Percentiles rank a stretch among this genome's conserved stretches.
phyloP scores from a whole-genome alignment of 2,113 vertebrate species.

The Trachemys scripta region DNA sequence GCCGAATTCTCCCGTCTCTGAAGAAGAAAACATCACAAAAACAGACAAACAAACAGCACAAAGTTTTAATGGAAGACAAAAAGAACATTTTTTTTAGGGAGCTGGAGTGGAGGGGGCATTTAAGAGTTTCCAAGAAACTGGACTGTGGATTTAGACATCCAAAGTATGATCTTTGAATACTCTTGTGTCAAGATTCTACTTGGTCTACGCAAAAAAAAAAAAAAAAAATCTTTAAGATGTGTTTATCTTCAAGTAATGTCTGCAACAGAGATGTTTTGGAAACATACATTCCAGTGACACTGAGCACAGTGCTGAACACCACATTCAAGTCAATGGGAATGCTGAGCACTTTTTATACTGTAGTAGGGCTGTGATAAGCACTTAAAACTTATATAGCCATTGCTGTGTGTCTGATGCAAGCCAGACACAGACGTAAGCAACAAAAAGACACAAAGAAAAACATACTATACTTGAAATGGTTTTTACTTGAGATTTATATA shows the following conservation, averaged over 20 bases:
- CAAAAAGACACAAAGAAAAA: background rate
- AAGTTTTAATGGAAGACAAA: background rate
- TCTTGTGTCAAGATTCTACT: background rate
- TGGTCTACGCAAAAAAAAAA: background rate
- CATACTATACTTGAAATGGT: background rate
- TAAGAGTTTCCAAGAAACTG: background rate
- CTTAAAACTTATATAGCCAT: background rate
- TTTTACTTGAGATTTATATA: background rate
- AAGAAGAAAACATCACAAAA: background rate
- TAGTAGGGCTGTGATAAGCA: background rate
- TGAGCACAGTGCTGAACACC: background rate
- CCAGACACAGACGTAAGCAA: background rate
- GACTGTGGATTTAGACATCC: background rate
- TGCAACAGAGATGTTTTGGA: background rate
- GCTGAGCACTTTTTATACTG: background rate
- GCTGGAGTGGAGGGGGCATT: fast-evolving
- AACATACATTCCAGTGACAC: fast-evolving
- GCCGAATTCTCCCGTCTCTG: too few relatives aligned
- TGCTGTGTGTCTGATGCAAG: background rate
- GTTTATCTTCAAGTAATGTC: background rate
- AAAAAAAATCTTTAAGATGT: background rate
- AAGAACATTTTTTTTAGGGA: too few relatives aligned
- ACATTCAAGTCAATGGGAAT: background rate
- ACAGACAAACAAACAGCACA: background rate
- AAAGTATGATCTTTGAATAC: background rate